phyloP scores from a whole-genome alignment of 1,140 invertebrate species.

The Physella acuta region DNA sequence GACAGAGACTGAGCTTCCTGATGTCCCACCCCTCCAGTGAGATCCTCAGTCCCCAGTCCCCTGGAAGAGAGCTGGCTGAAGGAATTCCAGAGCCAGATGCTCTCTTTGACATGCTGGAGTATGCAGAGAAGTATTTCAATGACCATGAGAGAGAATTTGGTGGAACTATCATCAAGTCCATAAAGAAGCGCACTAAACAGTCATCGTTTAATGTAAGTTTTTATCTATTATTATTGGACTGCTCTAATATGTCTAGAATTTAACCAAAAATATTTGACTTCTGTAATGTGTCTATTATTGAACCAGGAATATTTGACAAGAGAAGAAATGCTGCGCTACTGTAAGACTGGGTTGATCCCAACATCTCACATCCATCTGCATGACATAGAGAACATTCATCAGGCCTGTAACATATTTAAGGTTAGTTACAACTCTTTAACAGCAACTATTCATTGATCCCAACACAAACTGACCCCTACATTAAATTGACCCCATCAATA shows the following conservation, averaged over 20 bases:
- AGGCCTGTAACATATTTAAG: slow-evolving; percentile 87
- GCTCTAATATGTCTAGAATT: too few species aligned
- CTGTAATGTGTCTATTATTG: too few species aligned
- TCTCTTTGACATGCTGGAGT: slow-evolving; percentile 84
- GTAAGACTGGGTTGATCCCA: slow-evolving; percentile 83
- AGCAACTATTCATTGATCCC: too few species aligned
- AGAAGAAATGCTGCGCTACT: slow-evolving; percentile 89
- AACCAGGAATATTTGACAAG: slow-evolving; percentile 76
- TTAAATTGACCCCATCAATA: too few species aligned
- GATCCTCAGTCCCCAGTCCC: slow-evolving; percentile 13
- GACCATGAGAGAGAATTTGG: slow-evolving; percentile 77
- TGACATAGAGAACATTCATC: slow-evolving; percentile 88
- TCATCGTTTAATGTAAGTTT: slow-evolving; percentile 38
- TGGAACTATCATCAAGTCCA: slow-evolving; percentile 84
- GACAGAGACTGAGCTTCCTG: slow-evolving; percentile 24
- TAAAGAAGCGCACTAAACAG: slow-evolving; percentile 63
- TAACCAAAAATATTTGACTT: too few species aligned
- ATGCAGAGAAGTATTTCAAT: slow-evolving; percentile 92
- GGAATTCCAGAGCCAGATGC: slow-evolving; percentile 31
- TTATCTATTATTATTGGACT: too few species aligned
- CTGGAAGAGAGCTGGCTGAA: slow-evolving; percentile 24
- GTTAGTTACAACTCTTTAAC: too few species aligned
- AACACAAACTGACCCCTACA: too few species aligned
- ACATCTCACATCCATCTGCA: slow-evolving; percentile 93
- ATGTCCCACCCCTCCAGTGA: slow-evolving; percentile 24